Evolutionary conservation across 2,888 invertebrate species (phyloP), one percentile per base, ranked within the genome.

Genomic region (Clistopyga incitator): DNA sequence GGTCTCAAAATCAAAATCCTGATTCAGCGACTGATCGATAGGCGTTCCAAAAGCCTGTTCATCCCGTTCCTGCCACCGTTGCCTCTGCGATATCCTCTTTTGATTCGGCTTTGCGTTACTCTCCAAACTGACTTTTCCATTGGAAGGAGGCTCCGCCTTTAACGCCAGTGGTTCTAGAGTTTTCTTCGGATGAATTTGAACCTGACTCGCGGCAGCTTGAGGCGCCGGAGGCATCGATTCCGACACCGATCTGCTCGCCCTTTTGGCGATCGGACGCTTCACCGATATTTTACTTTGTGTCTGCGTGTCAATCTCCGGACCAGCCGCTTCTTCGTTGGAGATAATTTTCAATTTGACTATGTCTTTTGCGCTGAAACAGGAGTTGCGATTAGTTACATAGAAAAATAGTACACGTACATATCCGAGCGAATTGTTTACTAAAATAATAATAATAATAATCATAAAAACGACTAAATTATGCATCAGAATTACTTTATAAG

Each of bases 1-100:
- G 86, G 97, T 98, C 92, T 98, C 98, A 94, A 98, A 98, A 94
- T 98, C 98, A 94, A 98, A 98, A 89, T 98, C 98, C 91, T 96
- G 95, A 87, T 94, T 94, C 86, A 95, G 93, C 72, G 94, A 95
- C 76, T 95, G 95, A 86, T 96, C 96, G 11, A 96, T 94, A 56
- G 96, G 96, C 6, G 95, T 95, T 38, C 97, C 97, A 94, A 97
- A 97, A 91, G 97, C 97, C 78, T 96, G 96, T 91, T 97, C 97
- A 93, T 97, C 96, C 88, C 95, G 88, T 74, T 90, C 92, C 20
- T 88, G 95, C 90, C 95, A 94, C 76, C 94, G 93, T 86, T 94
- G 91, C 64, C 87, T 87, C 80, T 88, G 87, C 52, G 87, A 86
- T 86, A 87, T 93, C 92, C 47, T 93, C 91, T 87, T 92, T 91